These are phyloP conservation scores for Muricea muricata DNA, from an alignment of 92 coral and sea anemone genomes.

Conservation along the genomic window DNA sequence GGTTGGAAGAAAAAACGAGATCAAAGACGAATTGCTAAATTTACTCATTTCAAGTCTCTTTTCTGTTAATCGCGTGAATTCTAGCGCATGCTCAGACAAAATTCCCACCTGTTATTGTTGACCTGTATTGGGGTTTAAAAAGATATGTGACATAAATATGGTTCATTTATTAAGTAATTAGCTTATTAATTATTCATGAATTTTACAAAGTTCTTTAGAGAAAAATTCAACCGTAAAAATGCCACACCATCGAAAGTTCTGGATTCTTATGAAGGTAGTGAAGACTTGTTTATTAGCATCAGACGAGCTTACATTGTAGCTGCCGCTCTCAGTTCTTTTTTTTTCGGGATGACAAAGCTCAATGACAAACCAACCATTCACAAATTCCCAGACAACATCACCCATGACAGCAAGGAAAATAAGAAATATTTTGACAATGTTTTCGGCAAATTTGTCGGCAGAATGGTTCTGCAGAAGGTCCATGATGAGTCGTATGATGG, in stretches of 20 bases:
- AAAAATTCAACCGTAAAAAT: slow-evolving; percentile 23
- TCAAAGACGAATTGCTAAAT: too few species aligned
- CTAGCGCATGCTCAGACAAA: too few species aligned
- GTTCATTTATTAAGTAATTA: too few species aligned
- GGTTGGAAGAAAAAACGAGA: too few species aligned
- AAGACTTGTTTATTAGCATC: slow-evolving; percentile 27
- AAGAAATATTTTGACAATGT: slow-evolving; percentile 45
- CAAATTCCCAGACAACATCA: slow-evolving; percentile 63
- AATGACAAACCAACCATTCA: slow-evolving; percentile 48
- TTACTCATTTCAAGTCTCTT: too few species aligned
- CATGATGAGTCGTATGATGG: slow-evolving; percentile 38
- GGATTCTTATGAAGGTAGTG: slow-evolving; percentile 27
- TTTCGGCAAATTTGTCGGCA: slow-evolving; percentile 46
- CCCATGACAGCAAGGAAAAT: slow-evolving; percentile 28
- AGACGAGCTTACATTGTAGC: not conserved
- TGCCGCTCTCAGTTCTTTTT: slow-evolving; percentile 3
- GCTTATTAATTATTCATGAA: too few species aligned
- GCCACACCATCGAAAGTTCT: slow-evolving; percentile 38
- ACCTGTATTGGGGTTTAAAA: too few species aligned
- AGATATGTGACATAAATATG: too few species aligned
- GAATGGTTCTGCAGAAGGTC: slow-evolving; percentile 27
- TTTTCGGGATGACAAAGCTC: slow-evolving; percentile 69
- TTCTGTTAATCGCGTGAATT: too few species aligned
- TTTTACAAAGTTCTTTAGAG: slow-evolving; percentile 36
- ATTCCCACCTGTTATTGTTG: too few species aligned